phyloP scores from a whole-genome alignment of 2,888 invertebrate genomes.

The Campaea margaritaria region DNA sequence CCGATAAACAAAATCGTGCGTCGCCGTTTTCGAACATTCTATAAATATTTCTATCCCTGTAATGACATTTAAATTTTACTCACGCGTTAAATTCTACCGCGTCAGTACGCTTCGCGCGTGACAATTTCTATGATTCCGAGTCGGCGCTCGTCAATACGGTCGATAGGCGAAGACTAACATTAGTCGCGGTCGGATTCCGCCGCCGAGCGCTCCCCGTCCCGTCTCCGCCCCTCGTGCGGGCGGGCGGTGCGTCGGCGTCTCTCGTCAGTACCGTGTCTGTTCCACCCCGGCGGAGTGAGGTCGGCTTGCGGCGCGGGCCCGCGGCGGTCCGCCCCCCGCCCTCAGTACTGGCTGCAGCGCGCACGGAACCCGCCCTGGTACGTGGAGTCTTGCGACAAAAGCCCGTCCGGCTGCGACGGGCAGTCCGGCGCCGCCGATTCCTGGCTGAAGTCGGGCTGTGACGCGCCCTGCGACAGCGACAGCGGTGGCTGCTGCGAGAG shows the following conservation, averaged over 20 bases:
- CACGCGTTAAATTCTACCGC: constrained; percentile 52
- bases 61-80: constrained; percentile 45
- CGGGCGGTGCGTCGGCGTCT: constrained; percentile 42
- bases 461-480: constrained; percentile 90
- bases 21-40: constrained; percentile 49
- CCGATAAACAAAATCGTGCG: constrained; percentile 9
- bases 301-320: constrained; percentile 42
- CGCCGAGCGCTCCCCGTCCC: constrained; percentile 46
- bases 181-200: constrained; percentile 56
- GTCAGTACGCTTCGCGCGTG: constrained; percentile 58
- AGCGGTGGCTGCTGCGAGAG: constrained; percentile 90
- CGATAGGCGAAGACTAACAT: constrained; percentile 55
- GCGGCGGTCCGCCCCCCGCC: constrained; percentile 89
- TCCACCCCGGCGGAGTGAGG: constrained; percentile 51
- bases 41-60: constrained; percentile 66
- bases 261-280: constrained; percentile 55
- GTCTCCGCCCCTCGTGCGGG: constrained; percentile 41
- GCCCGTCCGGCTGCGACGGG: constrained; percentile 97
- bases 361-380: constrained; percentile 91
- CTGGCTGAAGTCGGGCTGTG: constrained; percentile 91
- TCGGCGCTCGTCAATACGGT: constrained; percentile 52
- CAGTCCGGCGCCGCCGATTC: constrained; percentile 94
- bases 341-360: constrained; percentile 91
- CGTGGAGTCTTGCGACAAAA: constrained; percentile 96
- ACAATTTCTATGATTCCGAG: constrained; percentile 55